These are phyloP conservation scores for Ramphastos sulfuratus DNA, from an alignment of 2,113 vertebrate genomes.

Conservation along the genomic window DNA sequence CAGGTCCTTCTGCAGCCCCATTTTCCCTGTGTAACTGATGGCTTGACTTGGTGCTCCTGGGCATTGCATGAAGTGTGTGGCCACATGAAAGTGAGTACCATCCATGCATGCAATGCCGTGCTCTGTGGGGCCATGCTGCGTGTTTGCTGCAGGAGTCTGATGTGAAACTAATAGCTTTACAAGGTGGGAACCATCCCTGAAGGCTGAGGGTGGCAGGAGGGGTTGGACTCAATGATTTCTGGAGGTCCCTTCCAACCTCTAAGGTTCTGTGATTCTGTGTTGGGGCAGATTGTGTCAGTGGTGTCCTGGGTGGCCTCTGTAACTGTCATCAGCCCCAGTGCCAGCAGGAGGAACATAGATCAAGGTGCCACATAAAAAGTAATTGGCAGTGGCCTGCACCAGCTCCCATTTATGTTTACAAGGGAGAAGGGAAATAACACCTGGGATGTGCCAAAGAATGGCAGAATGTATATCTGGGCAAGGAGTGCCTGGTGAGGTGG, in stretches of 20 bases:
- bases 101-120: rapidly evolving
- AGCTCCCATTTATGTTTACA: background rate
- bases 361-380: constrained; percentile 20
- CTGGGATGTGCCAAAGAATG: background rate
- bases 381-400: background rate
- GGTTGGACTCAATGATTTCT: too few species aligned
- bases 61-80: rapidly evolving
- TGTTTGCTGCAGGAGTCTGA: background rate
- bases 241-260: too few species aligned
- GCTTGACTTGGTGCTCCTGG: background rate
- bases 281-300: background rate
- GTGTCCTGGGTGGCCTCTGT: background rate
- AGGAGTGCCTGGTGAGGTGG: background rate
- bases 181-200: background rate
- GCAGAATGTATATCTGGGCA: background rate
- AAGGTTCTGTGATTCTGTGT: too few species aligned
- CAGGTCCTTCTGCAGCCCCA: background rate
- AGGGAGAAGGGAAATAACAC: constrained; percentile 9
- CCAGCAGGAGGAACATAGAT: background rate
- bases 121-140: background rate
- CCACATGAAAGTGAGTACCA: background rate
- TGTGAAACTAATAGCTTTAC: background rate
- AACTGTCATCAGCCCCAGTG: background rate
- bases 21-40: background rate
- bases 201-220: background rate